A percentile compares a stretch with the other conserved stretches of the same genome.
Conservation (phyloP, 1,140 invertebrate genomes). For the Phymorhynchus buccinoides region DNA sequence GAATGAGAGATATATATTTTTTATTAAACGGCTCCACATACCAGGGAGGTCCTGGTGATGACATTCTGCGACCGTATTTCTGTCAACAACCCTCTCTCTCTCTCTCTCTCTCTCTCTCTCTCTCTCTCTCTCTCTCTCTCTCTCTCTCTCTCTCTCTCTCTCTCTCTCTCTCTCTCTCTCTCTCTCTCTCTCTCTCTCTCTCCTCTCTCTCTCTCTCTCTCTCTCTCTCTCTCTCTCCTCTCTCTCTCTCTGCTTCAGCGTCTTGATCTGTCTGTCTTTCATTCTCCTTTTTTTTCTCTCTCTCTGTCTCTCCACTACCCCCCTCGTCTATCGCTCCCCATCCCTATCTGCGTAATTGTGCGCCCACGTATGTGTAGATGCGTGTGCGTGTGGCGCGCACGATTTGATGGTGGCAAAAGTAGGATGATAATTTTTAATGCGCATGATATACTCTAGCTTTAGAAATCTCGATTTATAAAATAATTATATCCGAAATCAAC, state of each 20-base stretch:
- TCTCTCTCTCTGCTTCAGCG: neutral
- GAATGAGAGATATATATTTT: no score
- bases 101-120: neutral
- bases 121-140: slow-evolving; percentile 6
- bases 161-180: slow-evolving; percentile 20
- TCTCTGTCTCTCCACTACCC: neutral
- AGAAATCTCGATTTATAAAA: no score
- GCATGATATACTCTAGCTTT: no score
- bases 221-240: neutral
- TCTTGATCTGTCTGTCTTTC: neutral
- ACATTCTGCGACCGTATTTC: no score
- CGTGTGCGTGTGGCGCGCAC: no score
- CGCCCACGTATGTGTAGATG: no score
- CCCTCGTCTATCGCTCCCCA: neutral
- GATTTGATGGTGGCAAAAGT: no score
- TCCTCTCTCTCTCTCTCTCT: neutral
- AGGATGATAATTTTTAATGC: no score
- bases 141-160: slow-evolving; percentile 17
- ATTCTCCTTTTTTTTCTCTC: slow-evolving; percentile 23
- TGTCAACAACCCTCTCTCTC: neutral
- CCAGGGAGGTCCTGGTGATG: no score
- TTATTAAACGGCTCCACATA: no score
- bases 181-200: neutral
- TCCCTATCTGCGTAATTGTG: no score
- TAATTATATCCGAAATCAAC: no score